Evolutionary conservation across 2,113 vertebrate genomes (phyloP), one percentile per base, ranked within the genome.

Genomic region (Potamarius usumacintae): DNA sequence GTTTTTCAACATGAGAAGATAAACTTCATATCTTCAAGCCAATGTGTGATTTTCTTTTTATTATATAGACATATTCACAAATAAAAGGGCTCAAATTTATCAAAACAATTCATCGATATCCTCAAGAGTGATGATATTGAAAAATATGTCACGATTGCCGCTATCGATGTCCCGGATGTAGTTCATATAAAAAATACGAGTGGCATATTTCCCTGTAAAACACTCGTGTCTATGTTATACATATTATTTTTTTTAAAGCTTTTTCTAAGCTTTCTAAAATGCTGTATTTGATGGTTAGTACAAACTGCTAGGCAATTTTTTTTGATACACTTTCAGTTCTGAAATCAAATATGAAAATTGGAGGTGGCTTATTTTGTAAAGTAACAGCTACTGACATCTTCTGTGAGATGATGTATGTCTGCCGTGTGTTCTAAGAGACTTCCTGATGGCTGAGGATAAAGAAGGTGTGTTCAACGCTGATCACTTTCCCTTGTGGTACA

Each of bases 401-500:
- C 63, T 79, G 83, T 89, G 60, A 92, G 84, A 71, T 92, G 34
- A 88, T 72, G 53, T 91, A 22, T 93, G 76, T 90, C 86, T 94
- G 88, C 88, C 77, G 89, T 95, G 92, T 95, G 93, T 94, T 95
- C 96, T 94, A 96, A 99, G 98, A 97, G 98, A 99, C 92, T 98
- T 99, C 92, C 94, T 99, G 95, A 98, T 96, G 91, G 97, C 97
- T 88, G 97, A 97, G 92, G 98, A 99, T 93, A 98, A 97, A 92
- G 98, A 99, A 91, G 97, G 97, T 60, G 98, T 98, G 93, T 99
- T 99, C 89, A 99, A 98, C 2, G 98, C 97, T 17, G 98, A 99
- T 90, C 98, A 99, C 93, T 99, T 99, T 83, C 98, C 98, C 58
- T 95, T 99, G 86, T 99, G 98, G 98, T 99, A 99, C 94, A 97